Evolutionary conservation across 2,113 vertebrate genomes (phyloP).

Genomic region (Pedionomus torquatus): DNA sequence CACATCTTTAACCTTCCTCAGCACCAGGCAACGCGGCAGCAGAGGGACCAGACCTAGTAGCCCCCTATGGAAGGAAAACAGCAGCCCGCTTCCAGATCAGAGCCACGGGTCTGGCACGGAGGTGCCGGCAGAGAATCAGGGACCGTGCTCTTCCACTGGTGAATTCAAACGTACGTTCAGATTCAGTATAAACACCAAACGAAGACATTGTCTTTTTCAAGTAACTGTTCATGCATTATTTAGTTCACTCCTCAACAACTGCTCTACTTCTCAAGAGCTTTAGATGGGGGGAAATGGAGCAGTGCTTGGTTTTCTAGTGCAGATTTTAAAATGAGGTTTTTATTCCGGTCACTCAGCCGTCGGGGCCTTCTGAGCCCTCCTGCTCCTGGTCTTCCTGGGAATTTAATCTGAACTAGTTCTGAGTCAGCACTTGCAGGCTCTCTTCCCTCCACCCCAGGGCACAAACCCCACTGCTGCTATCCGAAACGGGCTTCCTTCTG

Average conservation of each 20-base stretch:
- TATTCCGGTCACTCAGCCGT: not conserved
- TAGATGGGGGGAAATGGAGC: not conserved
- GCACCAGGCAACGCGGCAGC: not conserved
- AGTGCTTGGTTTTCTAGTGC: not conserved
- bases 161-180: rapidly evolving
- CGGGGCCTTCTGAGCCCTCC: not conserved
- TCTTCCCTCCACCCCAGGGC: not conserved
- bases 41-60: not conserved
- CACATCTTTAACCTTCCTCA: not conserved
- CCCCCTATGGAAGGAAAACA: not conserved
- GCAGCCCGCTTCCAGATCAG: not conserved
- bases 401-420: not conserved
- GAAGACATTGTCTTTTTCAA: not conserved
- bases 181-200: not conserved
- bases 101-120: not conserved
- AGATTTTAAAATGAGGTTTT: not conserved
- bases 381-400: not conserved
- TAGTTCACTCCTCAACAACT: not conserved
- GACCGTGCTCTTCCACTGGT: not conserved
- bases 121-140: not conserved
- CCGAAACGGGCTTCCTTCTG: not conserved
- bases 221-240: not conserved
- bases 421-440: not conserved
- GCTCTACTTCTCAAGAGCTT: not conserved
- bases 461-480: not conserved